phyloP scores from a whole-genome alignment of 2,113 vertebrate species.

The Formicarius rufipectus region DNA sequence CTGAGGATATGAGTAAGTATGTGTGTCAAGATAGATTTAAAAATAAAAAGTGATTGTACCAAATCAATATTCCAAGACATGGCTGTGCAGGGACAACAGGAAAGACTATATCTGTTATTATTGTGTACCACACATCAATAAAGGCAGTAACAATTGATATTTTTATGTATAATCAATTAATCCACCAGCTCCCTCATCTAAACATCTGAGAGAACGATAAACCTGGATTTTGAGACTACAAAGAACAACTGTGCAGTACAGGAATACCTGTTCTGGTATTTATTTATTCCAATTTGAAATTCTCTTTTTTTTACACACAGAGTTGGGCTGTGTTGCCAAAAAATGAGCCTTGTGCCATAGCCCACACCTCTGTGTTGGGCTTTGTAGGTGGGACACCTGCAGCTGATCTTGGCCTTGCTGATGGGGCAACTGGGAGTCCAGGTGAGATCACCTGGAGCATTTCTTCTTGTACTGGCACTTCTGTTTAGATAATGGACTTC shows the following conservation, averaged over 20 bases:
- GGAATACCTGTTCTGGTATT: background rate
- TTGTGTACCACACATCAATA: background rate
- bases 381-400: background rate
- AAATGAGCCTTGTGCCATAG: background rate
- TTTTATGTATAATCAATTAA: background rate
- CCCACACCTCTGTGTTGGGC: background rate
- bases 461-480: background rate
- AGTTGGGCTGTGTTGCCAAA: background rate
- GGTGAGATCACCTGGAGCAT: background rate
- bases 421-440: background rate
- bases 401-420: background rate
- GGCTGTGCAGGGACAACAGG: background rate
- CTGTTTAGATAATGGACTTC: background rate
- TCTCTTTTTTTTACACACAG: background rate
- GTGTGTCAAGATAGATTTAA: background rate
- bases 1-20: background rate
- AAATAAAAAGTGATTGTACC: constrained; percentile 1
- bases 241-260: background rate
- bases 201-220: background rate
- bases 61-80: background rate
- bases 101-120: background rate
- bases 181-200: background rate
- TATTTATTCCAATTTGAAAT: background rate
- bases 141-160: background rate
- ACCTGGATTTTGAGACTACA: background rate